phyloP scores from a whole-genome alignment of 2,797 vertebrate genomes.

The Rallus crepitans region DNA sequence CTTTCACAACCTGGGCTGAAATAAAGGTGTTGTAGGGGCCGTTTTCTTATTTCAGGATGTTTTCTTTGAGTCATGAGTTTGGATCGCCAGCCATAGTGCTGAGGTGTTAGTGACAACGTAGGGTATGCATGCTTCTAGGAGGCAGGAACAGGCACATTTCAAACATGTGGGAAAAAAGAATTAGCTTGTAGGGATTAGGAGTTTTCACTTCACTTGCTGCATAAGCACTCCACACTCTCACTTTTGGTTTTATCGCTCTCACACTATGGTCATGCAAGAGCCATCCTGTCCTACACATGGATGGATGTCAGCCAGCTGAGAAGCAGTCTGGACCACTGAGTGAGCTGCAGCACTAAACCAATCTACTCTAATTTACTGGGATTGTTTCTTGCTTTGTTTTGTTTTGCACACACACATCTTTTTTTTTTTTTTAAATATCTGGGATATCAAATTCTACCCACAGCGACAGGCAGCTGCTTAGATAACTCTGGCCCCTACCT shows the following conservation, averaged over 20 bases:
- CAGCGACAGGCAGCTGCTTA: neutral
- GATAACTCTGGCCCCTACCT: neutral
- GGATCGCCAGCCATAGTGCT: neutral
- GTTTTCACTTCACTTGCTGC: neutral
- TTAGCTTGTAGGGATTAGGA: neutral
- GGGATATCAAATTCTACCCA: neutral
- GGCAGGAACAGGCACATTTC: neutral
- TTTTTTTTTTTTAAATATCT: neutral
- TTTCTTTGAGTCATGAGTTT: neutral
- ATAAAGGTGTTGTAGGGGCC: neutral
- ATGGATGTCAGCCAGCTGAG: neutral
- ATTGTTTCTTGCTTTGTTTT: neutral
- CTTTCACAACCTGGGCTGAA: neutral
- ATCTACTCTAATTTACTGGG: neutral
- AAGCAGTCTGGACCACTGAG: neutral
- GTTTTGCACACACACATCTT: no score
- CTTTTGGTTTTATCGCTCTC: neutral
- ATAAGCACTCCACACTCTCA: neutral
- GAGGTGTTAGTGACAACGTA: neutral
- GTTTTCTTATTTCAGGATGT: neutral
- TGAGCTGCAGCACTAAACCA: neutral
- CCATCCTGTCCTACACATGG: neutral
- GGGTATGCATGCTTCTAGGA: rapidly evolving
- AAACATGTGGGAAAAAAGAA: neutral
- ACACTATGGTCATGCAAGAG: rapidly evolving